These are phyloP conservation scores for Phoxinus dragarum DNA, from an alignment of 2,797 vertebrate genomes.

Conservation along the genomic window DNA sequence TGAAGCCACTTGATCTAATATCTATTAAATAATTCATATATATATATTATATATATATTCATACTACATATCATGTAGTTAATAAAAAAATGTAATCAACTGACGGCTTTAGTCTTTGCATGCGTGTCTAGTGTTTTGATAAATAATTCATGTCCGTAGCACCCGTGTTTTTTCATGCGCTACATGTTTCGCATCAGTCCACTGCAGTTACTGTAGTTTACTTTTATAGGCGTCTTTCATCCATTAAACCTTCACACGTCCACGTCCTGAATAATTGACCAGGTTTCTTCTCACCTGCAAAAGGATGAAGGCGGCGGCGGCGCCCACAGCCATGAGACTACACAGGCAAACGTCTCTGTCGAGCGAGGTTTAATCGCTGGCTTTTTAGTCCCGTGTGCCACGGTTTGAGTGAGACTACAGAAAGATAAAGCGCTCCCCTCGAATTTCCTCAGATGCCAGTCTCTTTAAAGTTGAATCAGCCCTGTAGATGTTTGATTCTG, in stretches of 20 bases:
- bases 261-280: constrained; percentile 42
- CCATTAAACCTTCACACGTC: constrained; percentile 23
- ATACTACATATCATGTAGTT: background rate
- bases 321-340: background rate
- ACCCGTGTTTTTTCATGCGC: constrained; percentile 34
- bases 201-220: constrained; percentile 23
- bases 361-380: constrained; percentile 21
- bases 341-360: constrained; percentile 30
- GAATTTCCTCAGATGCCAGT: constrained; percentile 57
- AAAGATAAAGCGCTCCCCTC: constrained; percentile 3
- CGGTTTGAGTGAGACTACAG: constrained; percentile 14
- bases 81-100: background rate
- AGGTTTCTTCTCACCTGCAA: background rate
- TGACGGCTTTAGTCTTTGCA: background rate
- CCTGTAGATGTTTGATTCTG: constrained; percentile 63
- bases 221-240: constrained; percentile 27
- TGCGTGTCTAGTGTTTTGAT: constrained; percentile 17
- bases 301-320: background rate
- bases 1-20: background rate
- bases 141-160: constrained; percentile 32
- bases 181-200: constrained; percentile 39
- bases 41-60: background rate
- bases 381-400: constrained; percentile 24
- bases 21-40: background rate
- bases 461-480: constrained; percentile 65